Percentiles rank a stretch among this genome's conserved stretches.
Conservation (phyloP, 1,140 invertebrate species). For the Drosophila trapezifrons region DNA sequence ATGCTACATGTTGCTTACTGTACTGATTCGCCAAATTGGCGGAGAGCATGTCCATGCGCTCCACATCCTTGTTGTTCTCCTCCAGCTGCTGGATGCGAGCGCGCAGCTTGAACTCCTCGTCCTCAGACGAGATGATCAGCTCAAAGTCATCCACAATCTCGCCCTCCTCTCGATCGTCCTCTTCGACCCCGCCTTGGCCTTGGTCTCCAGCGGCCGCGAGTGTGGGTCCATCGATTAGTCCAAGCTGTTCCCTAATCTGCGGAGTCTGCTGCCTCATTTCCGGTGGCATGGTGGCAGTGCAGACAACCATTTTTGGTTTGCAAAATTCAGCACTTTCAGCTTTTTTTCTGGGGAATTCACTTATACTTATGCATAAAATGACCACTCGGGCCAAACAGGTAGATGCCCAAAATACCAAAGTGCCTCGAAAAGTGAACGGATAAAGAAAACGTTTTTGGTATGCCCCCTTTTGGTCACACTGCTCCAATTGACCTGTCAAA, state of each 20-base stretch:
- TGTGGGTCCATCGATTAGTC: background rate
- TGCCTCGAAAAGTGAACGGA: background rate
- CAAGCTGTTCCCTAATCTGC: background rate
- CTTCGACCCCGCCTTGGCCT: constrained; percentile 5
- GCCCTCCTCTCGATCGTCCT: constrained; percentile 73
- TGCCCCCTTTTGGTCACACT: background rate
- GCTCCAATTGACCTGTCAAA: background rate
- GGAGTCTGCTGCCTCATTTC: constrained; percentile 1
- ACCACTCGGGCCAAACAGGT: background rate
- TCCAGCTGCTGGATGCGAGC: constrained; percentile 78
- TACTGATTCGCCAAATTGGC: constrained; percentile 69
- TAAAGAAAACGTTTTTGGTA: background rate
- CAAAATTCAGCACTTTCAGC: constrained; percentile 8
- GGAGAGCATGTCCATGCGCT: constrained; percentile 75
- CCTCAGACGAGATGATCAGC: constrained; percentile 77
- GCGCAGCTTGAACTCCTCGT: constrained; percentile 75
- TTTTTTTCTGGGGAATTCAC: constrained; percentile 5
- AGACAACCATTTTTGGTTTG: constrained; percentile 25
- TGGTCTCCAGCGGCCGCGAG: background rate
- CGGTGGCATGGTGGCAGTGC: constrained; percentile 12
- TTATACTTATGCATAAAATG: constrained; percentile 18
- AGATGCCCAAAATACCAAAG: background rate
- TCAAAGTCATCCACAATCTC: constrained; percentile 83
- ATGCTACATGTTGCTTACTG: constrained; percentile 65
- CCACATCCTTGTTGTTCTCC: constrained; percentile 79